These are phyloP conservation scores for Rousettus madagascariensis DNA, from an alignment of 2,797 vertebrate species.

Conservation along the genomic window DNA sequence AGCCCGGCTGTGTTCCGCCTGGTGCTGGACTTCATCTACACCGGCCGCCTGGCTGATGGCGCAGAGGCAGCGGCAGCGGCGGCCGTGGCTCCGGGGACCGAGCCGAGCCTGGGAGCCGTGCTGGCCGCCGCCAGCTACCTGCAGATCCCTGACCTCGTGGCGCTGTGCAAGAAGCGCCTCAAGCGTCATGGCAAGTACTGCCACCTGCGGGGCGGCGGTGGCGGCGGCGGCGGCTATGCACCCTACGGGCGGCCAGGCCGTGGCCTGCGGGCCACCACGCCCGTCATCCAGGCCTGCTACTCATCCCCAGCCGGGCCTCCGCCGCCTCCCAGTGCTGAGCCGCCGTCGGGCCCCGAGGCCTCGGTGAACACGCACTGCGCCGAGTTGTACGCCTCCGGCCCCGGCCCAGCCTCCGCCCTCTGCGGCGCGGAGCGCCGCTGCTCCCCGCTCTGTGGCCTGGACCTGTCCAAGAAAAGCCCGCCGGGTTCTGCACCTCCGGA, in stretches of 20 bases:
- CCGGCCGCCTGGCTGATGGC: constrained; percentile 93
- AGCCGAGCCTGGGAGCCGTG: constrained; percentile 94
- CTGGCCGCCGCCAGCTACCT: constrained; percentile 98
- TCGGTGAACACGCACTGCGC: constrained; percentile 92
- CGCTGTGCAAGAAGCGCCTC: constrained; percentile 98
- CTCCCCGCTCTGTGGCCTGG: constrained; percentile 95
- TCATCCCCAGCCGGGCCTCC: constrained; percentile 83
- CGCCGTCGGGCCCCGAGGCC: constrained; percentile 83
- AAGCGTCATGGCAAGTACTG: constrained; percentile 96
- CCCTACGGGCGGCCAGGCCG: constrained; percentile 86
- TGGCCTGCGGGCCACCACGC: constrained; percentile 91
- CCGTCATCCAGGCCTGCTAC: constrained; percentile 96
- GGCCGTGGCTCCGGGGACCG: constrained; percentile 85
- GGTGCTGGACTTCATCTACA: constrained; percentile 99
- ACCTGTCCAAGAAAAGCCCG: constrained; percentile 98
- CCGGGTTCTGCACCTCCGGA: constrained; percentile 86
- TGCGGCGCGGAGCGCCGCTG: constrained; percentile 92
- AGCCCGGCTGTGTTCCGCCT: constrained; percentile 98
- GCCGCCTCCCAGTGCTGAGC: constrained; percentile 79
- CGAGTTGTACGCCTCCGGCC: constrained; percentile 92
- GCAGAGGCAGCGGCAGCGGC: constrained; percentile 80
- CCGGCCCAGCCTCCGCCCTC: constrained; percentile 88
- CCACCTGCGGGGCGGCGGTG: constrained; percentile 88
- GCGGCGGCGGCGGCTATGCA: constrained; percentile 82
- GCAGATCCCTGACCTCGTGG: constrained; percentile 97